Base-by-base conservation (phyloP, 2,888 invertebrate genomes). In the Leptura quadrifasciata region DNA sequence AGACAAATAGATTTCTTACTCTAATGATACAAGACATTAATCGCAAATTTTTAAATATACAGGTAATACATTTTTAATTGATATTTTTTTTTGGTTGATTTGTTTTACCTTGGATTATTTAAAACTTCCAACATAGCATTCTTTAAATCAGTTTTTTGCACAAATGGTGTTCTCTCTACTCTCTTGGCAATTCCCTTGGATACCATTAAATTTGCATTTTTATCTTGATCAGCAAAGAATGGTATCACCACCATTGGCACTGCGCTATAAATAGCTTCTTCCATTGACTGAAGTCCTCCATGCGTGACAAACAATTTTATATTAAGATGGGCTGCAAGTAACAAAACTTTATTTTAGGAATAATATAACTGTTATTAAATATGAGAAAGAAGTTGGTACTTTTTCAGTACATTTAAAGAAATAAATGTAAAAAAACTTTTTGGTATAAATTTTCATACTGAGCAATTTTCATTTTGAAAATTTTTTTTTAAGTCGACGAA, bases 51-150 rank as follows among this genome's bases (percentile, higher is more conserved):
- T n/a, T n/a, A 57, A 4, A 18, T 57, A 57, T 57, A 4, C 18
- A 57, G 12, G 2, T 8, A 18, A 54, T n/a, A 6, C 18, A 54
- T 15, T 54, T 54, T 54, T 4, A 12, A 54, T 54, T 17, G 4
- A 17, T 9, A 15, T 4, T 17, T 54, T 17, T 54, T n/a, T 54
- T 9, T n/a, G n/a, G 5, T 18, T 54, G 4, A 54, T 27, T 64
- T 47, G 17, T 72, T 79, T 81, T 80, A 86, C 86, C 75, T 84
- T 47, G 79, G 68, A 76, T 85, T 84, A 63, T 77, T 81, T 6
- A 84, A 78, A 10, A 85, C 84, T 81, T 86, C 84, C 20, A 81
- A 18, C 63, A 86, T 83, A 17, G 83, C 78, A 12, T 74, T 73
- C 47, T 81, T 81, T 5, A 86, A 79, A 17, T 71, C 65, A 24